Conservation (phyloP, 2,888 invertebrate species). For the Fabriciana adippe region DNA sequence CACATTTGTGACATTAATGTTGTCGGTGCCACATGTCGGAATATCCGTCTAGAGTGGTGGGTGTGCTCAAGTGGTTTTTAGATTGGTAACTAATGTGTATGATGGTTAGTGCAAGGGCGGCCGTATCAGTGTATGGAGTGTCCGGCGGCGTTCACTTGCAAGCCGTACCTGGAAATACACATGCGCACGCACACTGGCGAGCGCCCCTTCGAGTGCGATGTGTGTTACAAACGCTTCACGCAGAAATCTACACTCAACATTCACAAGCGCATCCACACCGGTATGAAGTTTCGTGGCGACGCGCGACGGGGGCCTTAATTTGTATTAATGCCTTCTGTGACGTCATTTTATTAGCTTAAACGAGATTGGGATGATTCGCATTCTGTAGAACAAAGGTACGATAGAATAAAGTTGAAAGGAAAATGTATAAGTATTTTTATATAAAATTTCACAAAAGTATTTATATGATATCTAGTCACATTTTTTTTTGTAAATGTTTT, state of each 20-base stretch:
- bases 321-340: conserved; percentile 28
- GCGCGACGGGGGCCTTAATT: conserved; percentile 23
- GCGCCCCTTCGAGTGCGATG: conserved; percentile 81
- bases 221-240: conserved; percentile 83
- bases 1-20: conserved; percentile 47
- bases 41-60: conserved; percentile 1
- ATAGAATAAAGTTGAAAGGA: too few relatives aligned
- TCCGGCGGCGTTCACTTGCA: conserved; percentile 83
- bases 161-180: conserved; percentile 85
- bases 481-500: neutral
- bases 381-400: conserved; percentile 2
- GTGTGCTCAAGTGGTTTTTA: conserved; percentile 4
- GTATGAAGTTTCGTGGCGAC: conserved; percentile 55
- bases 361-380: conserved; percentile 32
- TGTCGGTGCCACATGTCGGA: conserved; percentile 77
- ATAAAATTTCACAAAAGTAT: neutral
- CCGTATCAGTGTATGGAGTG: conserved; percentile 83
- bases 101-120: conserved; percentile 76
- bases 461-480: neutral
- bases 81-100: conserved; percentile 40
- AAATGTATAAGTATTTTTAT: neutral
- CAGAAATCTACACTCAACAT: conserved; percentile 83
- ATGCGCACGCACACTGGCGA: conserved; percentile 83
- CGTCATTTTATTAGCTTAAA: conserved; percentile 31
- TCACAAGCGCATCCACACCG: conserved; percentile 83